Evolutionary conservation across 2,797 vertebrate species (phyloP).

Genomic region (Enoplosus armatus): DNA sequence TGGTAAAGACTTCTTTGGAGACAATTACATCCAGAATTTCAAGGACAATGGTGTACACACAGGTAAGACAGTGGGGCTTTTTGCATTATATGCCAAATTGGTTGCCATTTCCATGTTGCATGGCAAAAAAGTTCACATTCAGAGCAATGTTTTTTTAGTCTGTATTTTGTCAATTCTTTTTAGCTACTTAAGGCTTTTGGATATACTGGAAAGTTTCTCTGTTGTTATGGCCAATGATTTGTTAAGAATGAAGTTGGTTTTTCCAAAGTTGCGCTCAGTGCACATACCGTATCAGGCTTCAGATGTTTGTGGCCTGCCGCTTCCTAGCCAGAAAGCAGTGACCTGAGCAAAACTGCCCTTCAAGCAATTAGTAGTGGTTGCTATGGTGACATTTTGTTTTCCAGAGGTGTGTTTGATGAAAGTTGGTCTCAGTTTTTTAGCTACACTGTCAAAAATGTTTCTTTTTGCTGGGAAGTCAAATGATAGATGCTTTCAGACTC

Average conservation of each 20-base stretch:
- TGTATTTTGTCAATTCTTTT: conserved; percentile 36
- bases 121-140: conserved; percentile 47
- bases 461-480: conserved; percentile 25
- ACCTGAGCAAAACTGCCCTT: not conserved
- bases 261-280: conserved; percentile 20
- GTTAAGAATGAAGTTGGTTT: conserved; percentile 28
- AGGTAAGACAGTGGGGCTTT: conserved; percentile 84
- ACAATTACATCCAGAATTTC: conserved; percentile 95
- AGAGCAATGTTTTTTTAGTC: conserved; percentile 31
- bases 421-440: not conserved
- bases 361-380: conserved; percentile 21
- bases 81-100: conserved; percentile 52
- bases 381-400: conserved; percentile 28
- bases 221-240: conserved; percentile 34
- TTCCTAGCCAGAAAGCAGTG: not conserved
- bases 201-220: conserved; percentile 2
- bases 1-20: conserved; percentile 97
- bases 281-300: not conserved
- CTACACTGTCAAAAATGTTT: not conserved
- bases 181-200: conserved; percentile 20
- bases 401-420: conserved; percentile 10
- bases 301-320: conserved; percentile 13
- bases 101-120: conserved; percentile 52
- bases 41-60: conserved; percentile 92
- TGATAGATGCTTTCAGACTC: conserved; percentile 29